Base-by-base conservation (phyloP, 2,113 vertebrate genomes). In the Poicephalus gulielmi region DNA sequence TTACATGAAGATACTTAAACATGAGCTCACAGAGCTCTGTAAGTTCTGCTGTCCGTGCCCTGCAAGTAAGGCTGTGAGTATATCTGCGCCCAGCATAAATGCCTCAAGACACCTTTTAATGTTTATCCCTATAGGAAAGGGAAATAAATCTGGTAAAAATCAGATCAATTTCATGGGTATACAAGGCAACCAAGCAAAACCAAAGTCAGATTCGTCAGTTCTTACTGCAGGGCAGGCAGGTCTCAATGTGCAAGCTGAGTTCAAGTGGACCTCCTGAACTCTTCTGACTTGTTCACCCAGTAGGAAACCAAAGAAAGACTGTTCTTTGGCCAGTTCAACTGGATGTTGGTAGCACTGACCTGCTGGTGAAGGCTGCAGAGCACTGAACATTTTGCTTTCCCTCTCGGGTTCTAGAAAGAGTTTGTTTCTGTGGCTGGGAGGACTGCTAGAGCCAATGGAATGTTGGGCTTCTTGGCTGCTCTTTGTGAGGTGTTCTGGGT, bases 261-360 rank as follows among this genome's bases (percentile, higher is more conserved):
- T 59, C 57, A 24, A 59, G 6, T n/a, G 41, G 47, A 23, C 23
- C 17, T 87, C 78, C 35, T 91, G 70, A 84, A 47, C 43, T 52
- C 9, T 35, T 43, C 31, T 10, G 44, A 70, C 37, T 22, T 47
- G 13, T 78, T 82, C 43, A 35, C 59, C 44, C 35, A 43, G 55
- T n/a, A 23, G 35, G 47, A 75, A 78, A 76, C 41, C 9, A n/a
- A 73, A 89, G 30, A 31, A 70, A 24, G 41, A 31, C 19, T 83
- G 68, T 28, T 78, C 18, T 75, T 19, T 30, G 70, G 50, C 37
- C 50, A n/a, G 3, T 37, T 66, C 3, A 6, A 30, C 62, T 44
- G 24, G 39, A 14, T 0, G 0, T 53, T 0, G 0, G 30, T 60
- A 62, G 17, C 17, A 52, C 7, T 41, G 53, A 82, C 24, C 16